Percentiles rank a stretch among this genome's conserved stretches.
Evolutionary conservation across 2,888 invertebrate genomes (phyloP).

Genomic region (Axea sp.): DNA sequence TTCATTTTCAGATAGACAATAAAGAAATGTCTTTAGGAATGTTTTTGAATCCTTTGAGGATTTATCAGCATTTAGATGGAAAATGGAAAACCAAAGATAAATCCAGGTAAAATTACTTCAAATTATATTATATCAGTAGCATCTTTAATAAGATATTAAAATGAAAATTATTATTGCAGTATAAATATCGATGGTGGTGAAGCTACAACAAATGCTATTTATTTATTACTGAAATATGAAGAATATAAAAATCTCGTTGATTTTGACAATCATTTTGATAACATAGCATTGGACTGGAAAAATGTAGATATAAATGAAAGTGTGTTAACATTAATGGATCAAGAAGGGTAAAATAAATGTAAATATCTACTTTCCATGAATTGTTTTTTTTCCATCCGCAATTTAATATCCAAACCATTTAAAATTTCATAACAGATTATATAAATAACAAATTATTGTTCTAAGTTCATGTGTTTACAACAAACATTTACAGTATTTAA

Average conservation of each 20-base stretch:
- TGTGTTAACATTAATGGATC: constrained; percentile 75
- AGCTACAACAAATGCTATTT: constrained; percentile 83
- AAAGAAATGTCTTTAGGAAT: constrained; percentile 85
- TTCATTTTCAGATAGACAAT: constrained; percentile 87
- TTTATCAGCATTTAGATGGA: constrained; percentile 86
- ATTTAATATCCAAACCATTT: no score
- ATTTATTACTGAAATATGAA: constrained; percentile 86
- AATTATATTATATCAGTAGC: no score
- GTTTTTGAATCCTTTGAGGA: constrained; percentile 85
- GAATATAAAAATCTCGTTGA: constrained; percentile 91
- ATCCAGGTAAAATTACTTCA: constrained; percentile 80
- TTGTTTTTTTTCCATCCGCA: constrained; percentile 12
- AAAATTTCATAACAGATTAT: constrained; percentile 6
- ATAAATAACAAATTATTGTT: constrained; percentile 10
- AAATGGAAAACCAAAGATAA: constrained; percentile 86
- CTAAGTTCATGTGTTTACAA: neutral
- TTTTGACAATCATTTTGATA: constrained; percentile 98
- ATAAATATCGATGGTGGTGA: constrained; percentile 76
- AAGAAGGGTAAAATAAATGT: constrained; percentile 42
- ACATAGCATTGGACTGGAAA: constrained; percentile 93
- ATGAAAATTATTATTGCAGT: constrained; percentile 64
- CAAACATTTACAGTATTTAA: neutral
- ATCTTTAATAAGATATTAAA: no score
- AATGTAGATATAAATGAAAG: constrained; percentile 85
- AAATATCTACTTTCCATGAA: constrained; percentile 11